These are phyloP conservation scores for Macrobrachium nipponense DNA, from an alignment of 1,140 invertebrate genomes.

Conservation along the genomic window DNA sequence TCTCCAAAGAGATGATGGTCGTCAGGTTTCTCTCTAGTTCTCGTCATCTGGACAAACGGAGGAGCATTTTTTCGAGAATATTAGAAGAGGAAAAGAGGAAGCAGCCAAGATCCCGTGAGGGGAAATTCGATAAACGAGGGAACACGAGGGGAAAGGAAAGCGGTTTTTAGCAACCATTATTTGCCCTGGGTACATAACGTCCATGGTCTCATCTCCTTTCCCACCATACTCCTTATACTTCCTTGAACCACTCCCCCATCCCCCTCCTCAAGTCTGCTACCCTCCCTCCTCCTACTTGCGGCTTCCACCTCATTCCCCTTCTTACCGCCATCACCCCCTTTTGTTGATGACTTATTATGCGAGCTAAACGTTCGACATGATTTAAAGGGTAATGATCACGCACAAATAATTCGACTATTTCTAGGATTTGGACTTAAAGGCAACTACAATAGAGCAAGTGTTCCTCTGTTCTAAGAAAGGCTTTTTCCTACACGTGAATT, in stretches of 20 bases:
- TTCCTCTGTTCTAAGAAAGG: too few species aligned
- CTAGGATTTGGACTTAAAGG: too few species aligned
- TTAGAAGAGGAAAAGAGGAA: background rate
- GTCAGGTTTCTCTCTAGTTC: background rate
- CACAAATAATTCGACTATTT: too few species aligned
- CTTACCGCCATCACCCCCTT: too few species aligned
- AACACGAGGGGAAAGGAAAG: background rate
- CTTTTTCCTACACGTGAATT: too few species aligned
- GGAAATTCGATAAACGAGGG: conserved; percentile 19
- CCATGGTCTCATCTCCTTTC: background rate
- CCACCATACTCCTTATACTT: background rate
- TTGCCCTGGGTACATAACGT: conserved; percentile 2
- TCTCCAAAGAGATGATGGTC: background rate
- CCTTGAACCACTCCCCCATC: background rate
- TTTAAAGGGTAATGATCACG: too few species aligned
- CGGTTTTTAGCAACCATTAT: conserved; percentile 8
- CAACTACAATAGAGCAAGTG: too few species aligned
- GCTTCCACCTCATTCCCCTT: too few species aligned
- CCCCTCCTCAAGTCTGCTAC: background rate
- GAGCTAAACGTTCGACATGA: too few species aligned
- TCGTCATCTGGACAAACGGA: conserved; percentile 14
- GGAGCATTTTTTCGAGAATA: conserved; percentile 22
- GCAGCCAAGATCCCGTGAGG: background rate
- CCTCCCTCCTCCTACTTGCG: background rate
- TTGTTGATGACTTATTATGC: too few species aligned